Evolutionary conservation across 2,888 invertebrate species (phyloP), one percentile per base, ranked within the genome.

Genomic region (Melieria picta): DNA sequence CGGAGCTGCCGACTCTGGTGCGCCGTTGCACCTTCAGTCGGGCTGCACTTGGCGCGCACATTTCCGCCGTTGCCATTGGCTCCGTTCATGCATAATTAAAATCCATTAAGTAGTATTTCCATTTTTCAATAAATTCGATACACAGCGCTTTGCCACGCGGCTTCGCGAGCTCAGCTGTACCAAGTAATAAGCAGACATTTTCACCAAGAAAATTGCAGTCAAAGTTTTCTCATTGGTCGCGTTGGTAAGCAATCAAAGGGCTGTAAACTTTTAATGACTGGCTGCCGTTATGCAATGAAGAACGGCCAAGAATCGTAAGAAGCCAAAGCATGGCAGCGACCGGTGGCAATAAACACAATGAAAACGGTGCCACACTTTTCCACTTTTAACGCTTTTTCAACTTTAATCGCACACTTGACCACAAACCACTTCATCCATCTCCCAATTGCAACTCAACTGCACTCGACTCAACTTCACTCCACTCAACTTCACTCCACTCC

Each of bases 311-410:
- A 60, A 67, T 67, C 60, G 43, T 47, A 60, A 43, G 50, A 43
- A 50, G 47, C 30, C 13, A 58, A 30, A 2, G 30, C 30, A 30
- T 30, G 30, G 30, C 30, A 30, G 30, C 30, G 30, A 30, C 30
- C 30, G 2, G 30, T 30, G 30, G 43, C 13, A 58, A 57, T 30
- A 30, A 69, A 50, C 6, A 30, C 43, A 63, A 68, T 45, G 30
- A 30, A 73, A 73, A 73, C 60, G 65, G 56, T 60, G 61, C 64
- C 70, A 67, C 67, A 67, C 66, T 70, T 73, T 63, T 63, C 62
- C 48, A 56, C 63, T 71, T 56, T 30, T 30, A 30, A 30, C 30
- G 30, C 30, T 30, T 30, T 30, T 30, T 30, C 30, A 30, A 30
- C 30, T 30, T 30, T 30, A 30, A 30, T 30, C 30, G 30, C 30